Evolutionary conservation across 2,888 invertebrate species (phyloP).

Genomic region (Sarcophaga carnaria): DNA sequence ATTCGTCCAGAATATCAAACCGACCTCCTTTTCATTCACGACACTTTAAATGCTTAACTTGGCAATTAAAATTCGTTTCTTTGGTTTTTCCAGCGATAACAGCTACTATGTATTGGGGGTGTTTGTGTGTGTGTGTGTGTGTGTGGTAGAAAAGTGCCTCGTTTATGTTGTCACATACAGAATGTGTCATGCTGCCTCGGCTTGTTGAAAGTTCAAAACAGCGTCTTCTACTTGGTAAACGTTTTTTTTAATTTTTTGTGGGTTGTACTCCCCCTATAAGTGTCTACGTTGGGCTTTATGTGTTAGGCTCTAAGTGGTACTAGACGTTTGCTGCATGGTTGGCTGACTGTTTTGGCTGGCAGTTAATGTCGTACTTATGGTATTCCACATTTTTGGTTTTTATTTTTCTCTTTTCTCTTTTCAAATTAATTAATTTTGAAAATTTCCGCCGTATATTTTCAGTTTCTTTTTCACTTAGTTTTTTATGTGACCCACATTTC

Average conservation of each 20-base stretch:
- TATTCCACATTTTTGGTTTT: constrained; percentile 29
- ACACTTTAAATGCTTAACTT: constrained; percentile 54
- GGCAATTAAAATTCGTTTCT: constrained; percentile 56
- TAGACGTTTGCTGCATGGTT: neutral
- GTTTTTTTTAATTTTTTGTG: neutral
- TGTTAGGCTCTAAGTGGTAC: neutral
- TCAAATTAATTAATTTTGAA: constrained; percentile 50
- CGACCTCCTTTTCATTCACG: constrained; percentile 13
- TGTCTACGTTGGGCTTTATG: neutral
- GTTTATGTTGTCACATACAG: constrained; percentile 41
- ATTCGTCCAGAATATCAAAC: neutral
- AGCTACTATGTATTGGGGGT: neutral
- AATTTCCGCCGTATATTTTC: constrained; percentile 5
- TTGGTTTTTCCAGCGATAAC: neutral
- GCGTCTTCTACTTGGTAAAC: neutral
- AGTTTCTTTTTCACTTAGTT: neutral
- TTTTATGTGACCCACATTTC: constrained; percentile 19
- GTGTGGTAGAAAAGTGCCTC: neutral
- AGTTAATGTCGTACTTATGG: constrained; percentile 13
- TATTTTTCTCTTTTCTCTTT: neutral
- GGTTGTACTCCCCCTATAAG: neutral
- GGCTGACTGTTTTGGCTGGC: neutral
- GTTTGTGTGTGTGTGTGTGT: neutral
- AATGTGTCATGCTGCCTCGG: constrained; percentile 19
- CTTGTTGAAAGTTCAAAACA: constrained; percentile 38